Base-by-base conservation (phyloP, 2,888 invertebrate genomes). In the Limnephilus marmoratus region DNA sequence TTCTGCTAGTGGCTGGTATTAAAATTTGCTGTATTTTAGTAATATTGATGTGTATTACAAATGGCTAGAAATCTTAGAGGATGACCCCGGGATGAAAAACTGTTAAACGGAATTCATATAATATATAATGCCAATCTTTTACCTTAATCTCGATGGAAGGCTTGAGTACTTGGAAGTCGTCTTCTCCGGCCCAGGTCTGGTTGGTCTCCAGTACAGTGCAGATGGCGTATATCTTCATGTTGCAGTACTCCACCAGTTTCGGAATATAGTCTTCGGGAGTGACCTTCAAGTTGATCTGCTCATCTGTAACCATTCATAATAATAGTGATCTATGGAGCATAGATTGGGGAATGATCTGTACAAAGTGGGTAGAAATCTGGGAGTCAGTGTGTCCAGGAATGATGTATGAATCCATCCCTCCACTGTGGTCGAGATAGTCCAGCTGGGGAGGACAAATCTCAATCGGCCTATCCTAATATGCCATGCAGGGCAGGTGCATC, bases 171-270 rank as follows among this genome's bases (percentile, higher is more conserved):
- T 98, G 97, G 95, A 98, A 98, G 95, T 98, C 98, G 94, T 98
- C 98, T 94, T 98, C 98, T 94, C 97, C 98, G 0, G 98, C 97
- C 97, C 98, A 98, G 3, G 98, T 97, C 95, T 98, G 98, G 91
- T 97, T 97, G 29, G 98, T 98, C 95, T 98, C 98, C 91, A 96
- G 96, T 0, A 98, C 98, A n/a, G 97, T 97, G 31, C 97, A 97
- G 95, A 98, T 97, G 5, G 97, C 97, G 41, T 97, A 97, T 93
- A 98, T 96, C 95, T 98, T 98, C 97, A 98, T 97, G 95, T 97
- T 97, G 94, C 97, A 97, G 94, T 98, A 98, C 95, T 98, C 98
- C 13, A 98, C 98, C 94, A 98, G 95, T 94, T 98, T 97, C n/a
- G 97, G 97, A 91, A 98, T 94, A 94, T 98, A 98, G 90, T 98